Evolutionary conservation across 1,140 invertebrate species (phyloP), one percentile per base, ranked within the genome.

Genomic region (Amphibalanus amphitrite): DNA sequence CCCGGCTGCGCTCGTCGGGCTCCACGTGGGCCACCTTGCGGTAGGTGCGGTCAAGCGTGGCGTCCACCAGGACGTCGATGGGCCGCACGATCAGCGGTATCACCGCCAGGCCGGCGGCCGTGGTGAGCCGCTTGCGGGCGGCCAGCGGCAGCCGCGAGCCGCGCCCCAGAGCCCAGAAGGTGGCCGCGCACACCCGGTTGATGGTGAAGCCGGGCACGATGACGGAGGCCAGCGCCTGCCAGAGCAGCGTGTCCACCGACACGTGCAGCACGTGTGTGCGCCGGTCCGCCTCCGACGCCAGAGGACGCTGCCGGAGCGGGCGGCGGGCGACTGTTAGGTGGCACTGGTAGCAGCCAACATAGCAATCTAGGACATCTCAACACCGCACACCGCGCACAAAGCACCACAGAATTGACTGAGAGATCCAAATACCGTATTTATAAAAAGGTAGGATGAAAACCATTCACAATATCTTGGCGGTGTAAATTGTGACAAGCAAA

Each of bases 61-160:
- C 78, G 77, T 95, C 90, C 0, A 95, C 91, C 13, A 84, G 82
- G 28, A 79, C 76, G 80, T 97, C 95, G 77, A 98, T 97, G 26
- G 95, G 95, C 75, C 88, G 86, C 65, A 98, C 88, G 76, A 98
- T 97, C 73, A 97, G 84, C 1, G 94, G 95, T 77, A 97, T 97
- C 65, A 88, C 88, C 0, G 81, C 81, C 28, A 98, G 81, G 20
- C 94, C 94, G 67, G 94, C 82, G 26, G 83, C 79, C n/a, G 89
- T 88, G n/a, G 89, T 83, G n/a, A 86, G 75, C 85, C 85, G 85
- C 79, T 88, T 86, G 77, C 83, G 80, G 71, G 84, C 79, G 69
- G 77, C 78, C 28, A 79, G 75, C 17, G 84, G 82, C 3, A 87
- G 72, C 71, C 75, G 81, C 72, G 79, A 81, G 71, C 74, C 76